Conservation (phyloP, 1,140 invertebrate species). For the Lepeophtheirus salmonis region DNA sequence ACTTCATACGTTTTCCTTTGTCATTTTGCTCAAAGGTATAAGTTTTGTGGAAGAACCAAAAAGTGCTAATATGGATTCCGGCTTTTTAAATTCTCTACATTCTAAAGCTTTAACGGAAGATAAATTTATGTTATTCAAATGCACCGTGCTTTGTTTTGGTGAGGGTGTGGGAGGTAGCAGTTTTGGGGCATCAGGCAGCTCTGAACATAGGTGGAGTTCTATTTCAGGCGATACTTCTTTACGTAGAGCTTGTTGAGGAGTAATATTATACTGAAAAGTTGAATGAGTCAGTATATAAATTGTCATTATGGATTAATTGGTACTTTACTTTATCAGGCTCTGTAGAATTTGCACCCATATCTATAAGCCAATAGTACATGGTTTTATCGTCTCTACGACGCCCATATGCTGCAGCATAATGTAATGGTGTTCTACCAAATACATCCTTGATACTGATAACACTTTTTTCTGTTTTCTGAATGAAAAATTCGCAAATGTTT, state of each 20-base stretch:
- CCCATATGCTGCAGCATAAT: slow-evolving; percentile 55
- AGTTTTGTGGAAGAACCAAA: neutral
- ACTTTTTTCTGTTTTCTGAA: slow-evolving; percentile 42
- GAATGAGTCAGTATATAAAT: no score
- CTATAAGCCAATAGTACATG: slow-evolving; percentile 47
- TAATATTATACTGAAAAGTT: neutral
- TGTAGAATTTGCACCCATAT: slow-evolving; percentile 52
- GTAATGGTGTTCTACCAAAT: slow-evolving; percentile 68
- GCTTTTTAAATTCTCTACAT: neutral
- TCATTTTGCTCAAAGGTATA: neutral
- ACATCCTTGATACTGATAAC: slow-evolving; percentile 46
- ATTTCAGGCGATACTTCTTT: neutral
- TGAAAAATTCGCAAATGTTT: slow-evolving; percentile 49
- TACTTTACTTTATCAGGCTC: slow-evolving; percentile 58
- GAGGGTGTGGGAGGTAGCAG: neutral
- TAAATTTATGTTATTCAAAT: neutral
- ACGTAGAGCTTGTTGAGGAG: neutral
- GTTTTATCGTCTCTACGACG: slow-evolving; percentile 46
- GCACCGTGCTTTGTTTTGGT: neutral
- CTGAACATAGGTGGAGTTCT: neutral
- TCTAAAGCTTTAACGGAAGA: neutral
- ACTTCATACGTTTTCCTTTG: neutral
- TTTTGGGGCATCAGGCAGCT: neutral
- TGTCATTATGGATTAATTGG: neutral
- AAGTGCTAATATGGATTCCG: neutral